A percentile compares a stretch with the other conserved stretches of the same genome.
phyloP scores from a whole-genome alignment of 1,140 invertebrate species.

The Vollenhovia emeryi region DNA sequence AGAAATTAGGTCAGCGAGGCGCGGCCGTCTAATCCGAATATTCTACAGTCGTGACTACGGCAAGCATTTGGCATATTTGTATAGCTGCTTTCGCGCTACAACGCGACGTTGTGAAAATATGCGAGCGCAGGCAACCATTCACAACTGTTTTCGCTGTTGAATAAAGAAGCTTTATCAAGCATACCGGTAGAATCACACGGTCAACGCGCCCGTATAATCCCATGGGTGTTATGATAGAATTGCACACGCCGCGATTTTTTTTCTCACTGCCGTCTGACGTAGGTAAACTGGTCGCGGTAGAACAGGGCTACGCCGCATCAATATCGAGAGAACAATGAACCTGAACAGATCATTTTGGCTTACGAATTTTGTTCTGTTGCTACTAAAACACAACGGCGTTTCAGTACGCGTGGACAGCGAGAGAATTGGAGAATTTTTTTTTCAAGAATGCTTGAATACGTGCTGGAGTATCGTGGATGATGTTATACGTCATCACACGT shows the following conservation, averaged over 20 bases:
- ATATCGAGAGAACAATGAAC: neutral
- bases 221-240: conserved; percentile 41
- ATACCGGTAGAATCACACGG: neutral
- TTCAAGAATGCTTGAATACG: conserved; percentile 2
- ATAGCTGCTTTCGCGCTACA: neutral
- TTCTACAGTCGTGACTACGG: conserved; percentile 11
- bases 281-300: neutral
- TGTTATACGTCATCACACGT: neutral
- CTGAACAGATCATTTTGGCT: conserved; percentile 30
- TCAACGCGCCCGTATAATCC: conserved; percentile 45
- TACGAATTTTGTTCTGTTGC: neutral
- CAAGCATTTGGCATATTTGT: conserved; percentile 15
- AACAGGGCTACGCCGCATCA: neutral
- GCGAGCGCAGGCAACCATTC: too few species aligned
- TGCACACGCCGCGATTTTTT: neutral
- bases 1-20: conserved; percentile 18
- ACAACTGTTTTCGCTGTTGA: neutral
- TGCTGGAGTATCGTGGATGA: neutral
- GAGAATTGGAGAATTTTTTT: conserved; percentile 38
- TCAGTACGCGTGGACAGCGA: neutral
- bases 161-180: conserved; percentile 49
- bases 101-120: conserved; percentile 25
- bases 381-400: neutral
- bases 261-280: neutral
- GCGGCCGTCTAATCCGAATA: conserved; percentile 12